Percentiles rank a stretch among this genome's conserved stretches.
Evolutionary conservation across 1,140 invertebrate genomes (phyloP).

Genomic region (Laodelphax striatellus): DNA sequence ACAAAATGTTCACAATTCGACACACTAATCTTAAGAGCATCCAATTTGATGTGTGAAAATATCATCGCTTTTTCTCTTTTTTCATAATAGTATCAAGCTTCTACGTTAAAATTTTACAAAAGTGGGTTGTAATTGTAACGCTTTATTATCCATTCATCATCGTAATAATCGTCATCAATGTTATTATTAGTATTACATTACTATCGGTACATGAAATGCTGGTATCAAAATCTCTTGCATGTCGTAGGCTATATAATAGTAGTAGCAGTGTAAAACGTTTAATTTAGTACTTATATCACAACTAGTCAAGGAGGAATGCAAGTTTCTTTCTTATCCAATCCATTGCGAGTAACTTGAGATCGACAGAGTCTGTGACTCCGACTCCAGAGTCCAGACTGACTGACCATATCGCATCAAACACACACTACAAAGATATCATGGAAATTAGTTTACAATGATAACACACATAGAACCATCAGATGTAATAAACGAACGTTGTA

Average conservation of each 20-base stretch:
- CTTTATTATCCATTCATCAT: constrained; percentile 8
- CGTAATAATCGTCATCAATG: background rate
- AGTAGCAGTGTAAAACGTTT: constrained; percentile 24
- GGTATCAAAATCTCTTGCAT: constrained; percentile 26
- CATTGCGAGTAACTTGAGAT: too few species aligned
- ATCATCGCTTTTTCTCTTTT: constrained; percentile 21
- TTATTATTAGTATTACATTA: background rate
- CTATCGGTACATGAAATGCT: constrained; percentile 18
- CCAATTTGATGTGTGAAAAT: constrained; percentile 21
- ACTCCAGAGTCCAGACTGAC: too few species aligned
- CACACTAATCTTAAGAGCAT: constrained; percentile 19
- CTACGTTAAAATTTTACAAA: constrained; percentile 20
- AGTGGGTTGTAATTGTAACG: constrained; percentile 11
- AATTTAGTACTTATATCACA: constrained; percentile 24
- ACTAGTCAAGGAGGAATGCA: constrained; percentile 22
- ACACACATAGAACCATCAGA: constrained; percentile 19
- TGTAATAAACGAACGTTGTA: constrained; percentile 5
- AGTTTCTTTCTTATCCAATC: constrained; percentile 6
- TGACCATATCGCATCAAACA: too few species aligned
- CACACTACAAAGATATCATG: too few species aligned
- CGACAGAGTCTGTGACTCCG: too few species aligned
- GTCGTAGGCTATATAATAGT: constrained; percentile 17
- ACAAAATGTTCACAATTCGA: constrained; percentile 24
- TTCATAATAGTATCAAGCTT: constrained; percentile 20
- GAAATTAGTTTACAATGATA: constrained; percentile 10